Evolutionary conservation across 1,140 invertebrate genomes (phyloP).

Genomic region (Adoxophyes honmai): DNA sequence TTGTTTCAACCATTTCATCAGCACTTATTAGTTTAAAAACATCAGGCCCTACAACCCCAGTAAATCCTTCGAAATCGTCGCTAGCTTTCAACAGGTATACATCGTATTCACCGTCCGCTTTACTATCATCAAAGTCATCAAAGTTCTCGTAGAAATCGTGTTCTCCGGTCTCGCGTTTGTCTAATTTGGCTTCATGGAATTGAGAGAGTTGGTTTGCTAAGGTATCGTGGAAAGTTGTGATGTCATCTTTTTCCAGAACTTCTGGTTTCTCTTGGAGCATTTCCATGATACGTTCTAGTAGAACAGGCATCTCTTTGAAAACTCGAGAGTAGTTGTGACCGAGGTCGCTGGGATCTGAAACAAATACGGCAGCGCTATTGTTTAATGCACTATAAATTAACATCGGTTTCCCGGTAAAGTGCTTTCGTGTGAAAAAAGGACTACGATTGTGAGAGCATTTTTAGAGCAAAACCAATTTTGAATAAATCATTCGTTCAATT

Average conservation of each 20-base stretch:
- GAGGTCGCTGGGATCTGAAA: not conserved
- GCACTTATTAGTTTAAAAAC: not conserved
- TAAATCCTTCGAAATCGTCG: not conserved
- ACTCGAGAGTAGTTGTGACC: constrained; percentile 27
- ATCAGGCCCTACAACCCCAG: not conserved
- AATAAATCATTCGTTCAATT: no score
- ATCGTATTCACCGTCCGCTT: not conserved
- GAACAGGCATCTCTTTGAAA: constrained; percentile 34
- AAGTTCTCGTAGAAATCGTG: not conserved
- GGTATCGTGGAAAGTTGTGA: constrained; percentile 13
- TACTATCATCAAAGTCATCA: not conserved
- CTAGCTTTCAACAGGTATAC: not conserved
- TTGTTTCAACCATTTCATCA: not conserved
- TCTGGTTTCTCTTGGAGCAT: constrained; percentile 34
- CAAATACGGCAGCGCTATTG: not conserved
- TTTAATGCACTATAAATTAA: not conserved
- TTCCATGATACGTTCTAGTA: constrained; percentile 38
- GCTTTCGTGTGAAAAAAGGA: no score
- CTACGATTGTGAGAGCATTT: no score
- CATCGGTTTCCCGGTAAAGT: no score
- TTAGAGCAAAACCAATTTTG: no score
- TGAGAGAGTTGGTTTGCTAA: not conserved
- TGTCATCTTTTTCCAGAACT: constrained; percentile 40
- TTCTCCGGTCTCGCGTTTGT: not conserved
- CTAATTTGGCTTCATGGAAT: not conserved